Evolutionary conservation across 2,888 invertebrate species (phyloP).

Genomic region (Cheilosia urbana): DNA sequence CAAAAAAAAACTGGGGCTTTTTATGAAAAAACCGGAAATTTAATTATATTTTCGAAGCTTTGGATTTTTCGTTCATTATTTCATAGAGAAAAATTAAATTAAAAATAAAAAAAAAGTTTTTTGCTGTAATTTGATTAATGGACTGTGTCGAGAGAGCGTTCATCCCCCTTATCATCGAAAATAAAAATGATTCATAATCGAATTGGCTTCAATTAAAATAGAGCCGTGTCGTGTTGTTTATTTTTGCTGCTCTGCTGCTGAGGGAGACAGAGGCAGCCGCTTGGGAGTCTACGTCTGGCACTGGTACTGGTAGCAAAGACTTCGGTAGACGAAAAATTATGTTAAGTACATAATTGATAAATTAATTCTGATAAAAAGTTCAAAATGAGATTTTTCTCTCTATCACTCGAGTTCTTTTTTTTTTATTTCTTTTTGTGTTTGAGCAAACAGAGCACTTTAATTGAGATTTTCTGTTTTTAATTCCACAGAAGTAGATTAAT

Average conservation of each 20-base stretch:
- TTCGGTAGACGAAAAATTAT: constrained; percentile 12
- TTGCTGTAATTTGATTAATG: constrained; percentile 31
- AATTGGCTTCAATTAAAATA: constrained; percentile 45
- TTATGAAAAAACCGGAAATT: constrained; percentile 1
- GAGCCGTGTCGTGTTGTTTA: background rate
- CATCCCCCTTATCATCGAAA: constrained; percentile 9
- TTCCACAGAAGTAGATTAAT: background rate
- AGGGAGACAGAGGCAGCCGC: background rate
- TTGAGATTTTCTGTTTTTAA: background rate
- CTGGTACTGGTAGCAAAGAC: background rate
- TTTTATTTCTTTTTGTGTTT: background rate
- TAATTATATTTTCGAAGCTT: constrained; percentile 1
- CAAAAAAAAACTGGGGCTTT: background rate
- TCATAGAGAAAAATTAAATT: background rate
- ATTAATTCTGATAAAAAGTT: constrained; percentile 27
- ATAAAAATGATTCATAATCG: constrained; percentile 52
- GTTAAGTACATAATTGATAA: constrained; percentile 45
- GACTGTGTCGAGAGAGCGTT: constrained; percentile 4
- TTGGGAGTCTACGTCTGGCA: constrained; percentile 43
- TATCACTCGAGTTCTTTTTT: background rate
- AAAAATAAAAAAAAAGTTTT: background rate
- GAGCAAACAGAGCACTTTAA: background rate
- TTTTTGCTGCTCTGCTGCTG: constrained; percentile 1
- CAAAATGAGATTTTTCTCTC: constrained; percentile 1
- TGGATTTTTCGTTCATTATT: constrained; percentile 33